A percentile compares a stretch with the other conserved stretches of the same genome.
Evolutionary conservation across 2,797 vertebrate species (phyloP).

Genomic region (Syngnathus acus): DNA sequence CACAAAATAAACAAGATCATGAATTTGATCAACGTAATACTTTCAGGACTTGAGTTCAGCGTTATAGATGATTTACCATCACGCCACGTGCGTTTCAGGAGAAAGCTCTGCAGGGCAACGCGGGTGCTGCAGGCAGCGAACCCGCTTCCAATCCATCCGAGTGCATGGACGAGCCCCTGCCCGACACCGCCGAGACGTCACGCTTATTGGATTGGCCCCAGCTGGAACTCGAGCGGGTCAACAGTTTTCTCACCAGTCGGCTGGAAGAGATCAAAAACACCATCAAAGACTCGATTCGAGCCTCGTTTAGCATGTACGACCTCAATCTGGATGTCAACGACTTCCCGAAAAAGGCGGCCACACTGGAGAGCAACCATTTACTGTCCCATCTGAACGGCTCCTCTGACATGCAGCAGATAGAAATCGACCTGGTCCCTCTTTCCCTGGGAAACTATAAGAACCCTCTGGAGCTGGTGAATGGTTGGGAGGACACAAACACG

Average conservation of each 20-base stretch:
- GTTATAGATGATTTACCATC: neutral
- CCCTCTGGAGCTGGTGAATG: conserved; percentile 74
- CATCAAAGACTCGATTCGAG: conserved; percentile 95
- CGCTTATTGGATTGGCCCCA: conserved; percentile 90
- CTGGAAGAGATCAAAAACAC: conserved; percentile 97
- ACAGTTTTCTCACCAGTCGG: conserved; percentile 94
- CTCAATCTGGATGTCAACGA: conserved; percentile 92
- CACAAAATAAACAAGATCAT: neutral
- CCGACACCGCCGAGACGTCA: conserved; percentile 65
- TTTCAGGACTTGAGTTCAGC: neutral
- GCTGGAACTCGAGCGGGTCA: conserved; percentile 89
- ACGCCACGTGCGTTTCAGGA: conserved; percentile 61
- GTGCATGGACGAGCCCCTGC: conserved; percentile 46
- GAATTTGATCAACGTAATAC: neutral
- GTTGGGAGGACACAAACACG: conserved; percentile 60
- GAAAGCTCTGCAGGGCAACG: conserved; percentile 76
- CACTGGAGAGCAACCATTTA: conserved; percentile 85
- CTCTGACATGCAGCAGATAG: conserved; percentile 89
- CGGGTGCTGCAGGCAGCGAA: conserved; percentile 58
- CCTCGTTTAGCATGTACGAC: conserved; percentile 94
- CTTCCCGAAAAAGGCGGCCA: conserved; percentile 90
- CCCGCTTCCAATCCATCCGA: conserved; percentile 55
- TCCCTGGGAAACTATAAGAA: conserved; percentile 83
- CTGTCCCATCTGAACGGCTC: conserved; percentile 88
- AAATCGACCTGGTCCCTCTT: conserved; percentile 90